Evolutionary conservation across 2,113 vertebrate species (phyloP), one percentile per base, ranked within the genome.

Genomic region (Desmodus rotundus): DNA sequence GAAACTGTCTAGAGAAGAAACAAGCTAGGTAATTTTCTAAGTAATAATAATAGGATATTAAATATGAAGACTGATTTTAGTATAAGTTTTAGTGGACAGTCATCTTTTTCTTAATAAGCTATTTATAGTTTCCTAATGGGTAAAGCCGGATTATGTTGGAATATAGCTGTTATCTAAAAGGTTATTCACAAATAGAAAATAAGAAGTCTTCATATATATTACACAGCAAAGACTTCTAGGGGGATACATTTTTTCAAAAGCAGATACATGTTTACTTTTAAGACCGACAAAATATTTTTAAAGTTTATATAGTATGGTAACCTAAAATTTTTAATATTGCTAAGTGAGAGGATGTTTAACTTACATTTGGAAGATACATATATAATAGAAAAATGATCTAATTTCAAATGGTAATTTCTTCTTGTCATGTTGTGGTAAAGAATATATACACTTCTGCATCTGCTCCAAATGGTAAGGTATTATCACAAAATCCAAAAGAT

Each of bases 261-360:
- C 82, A 91, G 65, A 95, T 87, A 3, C 83, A 92, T 67, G 81
- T 91, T 81, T 41, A 82, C 89, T 83, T 83, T 88, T 94, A 38
- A 87, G 38, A 9, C 56, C 68, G 83, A 68, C 91, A 19, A 17
- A 11, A 36, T 88, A 47, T 70, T 16, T 85, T 94, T 88, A 33
- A 88, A 58, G 52, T 54, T 87, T 68, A 33, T 73, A 56, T 90
- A 38, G 33, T 73, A 63, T 45, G 45, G 3, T 82, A 70, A 58
- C 26, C 72, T 87, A 43, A 72, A 70, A 72, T 67, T 80, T 15
- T 33, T 70, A 63, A 28, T 63, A 52, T 78, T 83, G 56, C 52
- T 47, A 83, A 72, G 81, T 83, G 82, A 91, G 54, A 87, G 78
- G 58, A 73, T 89, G 15, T 52, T 85, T 82, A 82, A 82, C 56